phyloP scores from a whole-genome alignment of 1,140 invertebrate species.

The Diorhabda carinulata region DNA sequence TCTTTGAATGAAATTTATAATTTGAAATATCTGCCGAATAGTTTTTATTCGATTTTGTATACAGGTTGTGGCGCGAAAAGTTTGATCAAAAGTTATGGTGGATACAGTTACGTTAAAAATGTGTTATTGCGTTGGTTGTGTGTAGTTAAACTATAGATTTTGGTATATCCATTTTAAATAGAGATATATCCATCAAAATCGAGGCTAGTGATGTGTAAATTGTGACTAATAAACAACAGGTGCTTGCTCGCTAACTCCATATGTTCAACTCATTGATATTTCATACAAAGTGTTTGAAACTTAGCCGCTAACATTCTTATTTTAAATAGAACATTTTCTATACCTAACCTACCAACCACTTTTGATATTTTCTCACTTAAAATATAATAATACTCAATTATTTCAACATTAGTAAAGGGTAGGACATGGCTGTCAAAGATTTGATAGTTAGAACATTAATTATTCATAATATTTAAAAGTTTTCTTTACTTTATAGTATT shows the following conservation, averaged over 20 bases:
- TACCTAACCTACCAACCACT: neutral
- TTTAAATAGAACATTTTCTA: neutral
- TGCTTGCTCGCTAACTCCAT: neutral
- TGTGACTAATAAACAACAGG: neutral
- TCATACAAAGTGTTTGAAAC: neutral
- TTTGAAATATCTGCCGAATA: too few species aligned
- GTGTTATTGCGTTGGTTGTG: neutral
- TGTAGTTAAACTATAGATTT: neutral
- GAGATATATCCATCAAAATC: neutral
- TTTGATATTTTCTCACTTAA: neutral
- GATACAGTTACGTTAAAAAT: neutral
- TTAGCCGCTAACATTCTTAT: neutral
- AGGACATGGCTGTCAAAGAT: neutral
- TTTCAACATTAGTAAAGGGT: neutral
- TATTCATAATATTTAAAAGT: neutral
- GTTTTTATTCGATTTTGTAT: too few species aligned
- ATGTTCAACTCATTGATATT: neutral
- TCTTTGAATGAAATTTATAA: too few species aligned
- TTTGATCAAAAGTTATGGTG: neutral
- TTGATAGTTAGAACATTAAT: constrained; percentile 3
- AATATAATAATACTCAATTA: neutral
- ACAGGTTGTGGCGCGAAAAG: too few species aligned
- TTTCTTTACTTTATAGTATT: neutral
- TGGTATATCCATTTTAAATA: neutral
- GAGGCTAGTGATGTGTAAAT: neutral